Evolutionary conservation across 2,113 vertebrate genomes (phyloP).

Genomic region (Ceyx cyanopectus): DNA sequence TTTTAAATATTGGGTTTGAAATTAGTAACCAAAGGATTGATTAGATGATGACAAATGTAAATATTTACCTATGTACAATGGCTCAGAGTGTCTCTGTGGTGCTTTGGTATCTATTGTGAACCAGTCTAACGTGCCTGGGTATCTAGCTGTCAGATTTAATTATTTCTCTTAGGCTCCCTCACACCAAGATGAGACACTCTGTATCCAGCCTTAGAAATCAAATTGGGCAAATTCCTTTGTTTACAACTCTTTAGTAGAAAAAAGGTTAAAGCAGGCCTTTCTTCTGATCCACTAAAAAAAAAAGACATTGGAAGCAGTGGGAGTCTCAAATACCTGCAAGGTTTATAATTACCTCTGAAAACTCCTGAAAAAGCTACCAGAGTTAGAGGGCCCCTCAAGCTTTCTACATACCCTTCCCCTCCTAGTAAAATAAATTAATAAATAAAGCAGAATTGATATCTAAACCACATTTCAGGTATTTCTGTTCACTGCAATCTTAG

Average conservation of each 20-base stretch:
- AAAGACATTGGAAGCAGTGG: neutral
- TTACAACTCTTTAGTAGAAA: neutral
- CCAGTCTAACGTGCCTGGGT: neutral
- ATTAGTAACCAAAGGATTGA: neutral
- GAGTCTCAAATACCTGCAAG: neutral
- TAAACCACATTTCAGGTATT: neutral
- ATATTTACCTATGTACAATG: neutral
- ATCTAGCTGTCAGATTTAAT: neutral
- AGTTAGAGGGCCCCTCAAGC: neutral
- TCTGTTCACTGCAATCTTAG: neutral
- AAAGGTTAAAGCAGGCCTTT: neutral
- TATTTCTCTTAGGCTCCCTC: neutral
- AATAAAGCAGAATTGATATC: neutral
- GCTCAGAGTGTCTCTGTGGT: neutral
- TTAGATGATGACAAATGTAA: neutral
- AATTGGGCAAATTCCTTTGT: neutral
- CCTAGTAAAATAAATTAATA: neutral
- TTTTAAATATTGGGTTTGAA: constrained; percentile 14
- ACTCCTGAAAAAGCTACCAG: neutral
- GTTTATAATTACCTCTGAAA: neutral
- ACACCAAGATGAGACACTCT: neutral
- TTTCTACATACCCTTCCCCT: neutral
- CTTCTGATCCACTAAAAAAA: neutral
- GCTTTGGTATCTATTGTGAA: neutral
- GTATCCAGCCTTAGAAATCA: neutral